A percentile compares a stretch with the other conserved stretches of the same genome.
phyloP scores from a whole-genome alignment of 2,888 invertebrate species.

The Euclidia mi region DNA sequence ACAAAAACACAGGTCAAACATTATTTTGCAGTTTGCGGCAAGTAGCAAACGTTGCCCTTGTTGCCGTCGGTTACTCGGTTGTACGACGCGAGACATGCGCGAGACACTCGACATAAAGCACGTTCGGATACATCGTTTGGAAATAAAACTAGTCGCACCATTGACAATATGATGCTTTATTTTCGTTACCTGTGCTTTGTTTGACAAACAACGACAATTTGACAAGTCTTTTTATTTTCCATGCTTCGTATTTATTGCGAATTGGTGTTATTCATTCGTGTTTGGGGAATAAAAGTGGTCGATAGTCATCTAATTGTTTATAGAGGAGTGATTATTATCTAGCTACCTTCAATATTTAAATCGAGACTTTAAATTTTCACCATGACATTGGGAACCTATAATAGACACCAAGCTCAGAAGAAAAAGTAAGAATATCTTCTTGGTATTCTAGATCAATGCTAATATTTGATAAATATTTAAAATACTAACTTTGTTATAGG shows the following conservation, averaged over 20 bases:
- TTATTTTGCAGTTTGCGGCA: no score
- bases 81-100: no score
- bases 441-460: constrained; percentile 11
- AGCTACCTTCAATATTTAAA: constrained; percentile 43
- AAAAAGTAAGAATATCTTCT: constrained; percentile 75
- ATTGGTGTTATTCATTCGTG: constrained; percentile 58
- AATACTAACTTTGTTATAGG: constrained; percentile 64
- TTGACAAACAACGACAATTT: constrained; percentile 59
- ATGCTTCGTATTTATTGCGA: constrained; percentile 53
- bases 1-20: no score
- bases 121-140: constrained; percentile 22
- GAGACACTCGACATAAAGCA: no score
- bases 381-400: constrained; percentile 86
- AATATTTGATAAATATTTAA: constrained; percentile 15
- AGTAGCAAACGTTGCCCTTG: no score
- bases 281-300: constrained; percentile 49
- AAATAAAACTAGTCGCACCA: constrained; percentile 11
- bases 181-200: constrained; percentile 40
- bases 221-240: constrained; percentile 55
- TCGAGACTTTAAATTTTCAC: constrained; percentile 42
- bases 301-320: constrained; percentile 28
- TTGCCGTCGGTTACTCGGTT: no score
- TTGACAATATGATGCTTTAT: constrained; percentile 37
- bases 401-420: constrained; percentile 83
- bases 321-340: constrained; percentile 33